Conservation (phyloP, 2,888 invertebrate species). For the Erynnis tages region DNA sequence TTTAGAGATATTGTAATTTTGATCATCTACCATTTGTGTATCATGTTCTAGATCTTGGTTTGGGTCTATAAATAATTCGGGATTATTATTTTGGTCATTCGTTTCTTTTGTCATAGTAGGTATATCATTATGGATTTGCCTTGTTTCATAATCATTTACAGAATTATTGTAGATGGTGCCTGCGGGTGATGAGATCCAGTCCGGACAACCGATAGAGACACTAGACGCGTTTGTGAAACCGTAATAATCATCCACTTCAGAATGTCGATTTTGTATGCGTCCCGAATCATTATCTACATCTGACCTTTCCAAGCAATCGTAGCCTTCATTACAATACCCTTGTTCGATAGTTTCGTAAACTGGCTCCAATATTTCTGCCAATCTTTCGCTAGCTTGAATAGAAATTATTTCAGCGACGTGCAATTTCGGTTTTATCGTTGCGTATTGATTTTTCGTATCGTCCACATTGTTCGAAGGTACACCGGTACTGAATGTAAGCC, state of each 20-base stretch:
- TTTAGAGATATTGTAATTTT: constrained; percentile 22
- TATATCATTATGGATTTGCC: constrained; percentile 5
- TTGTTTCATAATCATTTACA: constrained; percentile 43
- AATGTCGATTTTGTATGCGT: constrained; percentile 46
- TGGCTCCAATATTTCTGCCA: constrained; percentile 71
- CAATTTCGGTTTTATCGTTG: constrained; percentile 52
- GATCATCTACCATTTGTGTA: constrained; percentile 3
- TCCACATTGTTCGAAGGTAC: constrained; percentile 47
- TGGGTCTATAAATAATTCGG: constrained; percentile 1
- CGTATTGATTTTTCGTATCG: constrained; percentile 48
- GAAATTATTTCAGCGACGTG: constrained; percentile 75
- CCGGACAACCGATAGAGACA: constrained; percentile 61
- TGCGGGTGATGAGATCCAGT: constrained; percentile 64
- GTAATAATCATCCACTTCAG: constrained; percentile 55
- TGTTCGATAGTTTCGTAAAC: constrained; percentile 68
- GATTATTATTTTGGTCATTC: neutral
- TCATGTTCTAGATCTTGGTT: constrained; percentile 11
- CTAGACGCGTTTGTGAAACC: constrained; percentile 64
- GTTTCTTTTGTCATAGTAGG: constrained; percentile 2
- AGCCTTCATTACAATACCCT: constrained; percentile 54
- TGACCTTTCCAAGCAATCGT: constrained; percentile 55
- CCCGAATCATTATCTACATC: constrained; percentile 50
- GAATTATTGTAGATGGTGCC: constrained; percentile 61
- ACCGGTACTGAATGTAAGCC: constrained; percentile 65
- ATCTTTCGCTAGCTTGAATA: constrained; percentile 65